Percentiles rank a stretch among this genome's conserved stretches.
These are phyloP conservation scores for Xylophagus ater DNA, from an alignment of 2,888 invertebrate genomes.

Conservation along the genomic window DNA sequence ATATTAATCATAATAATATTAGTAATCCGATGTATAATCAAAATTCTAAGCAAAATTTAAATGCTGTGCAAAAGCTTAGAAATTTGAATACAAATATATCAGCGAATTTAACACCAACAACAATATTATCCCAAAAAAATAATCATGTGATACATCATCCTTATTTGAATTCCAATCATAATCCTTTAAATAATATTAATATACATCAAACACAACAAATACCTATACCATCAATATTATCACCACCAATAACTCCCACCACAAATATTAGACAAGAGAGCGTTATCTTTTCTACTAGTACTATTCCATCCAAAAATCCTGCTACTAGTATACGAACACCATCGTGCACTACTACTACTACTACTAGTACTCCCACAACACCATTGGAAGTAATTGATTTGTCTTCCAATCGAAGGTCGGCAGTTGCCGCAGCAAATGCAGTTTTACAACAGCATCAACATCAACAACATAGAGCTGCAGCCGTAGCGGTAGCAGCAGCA, in stretches of 20 bases:
- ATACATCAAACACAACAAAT: neutral
- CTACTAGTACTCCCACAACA: constrained; percentile 18
- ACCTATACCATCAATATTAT: neutral
- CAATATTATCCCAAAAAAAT: constrained; percentile 4
- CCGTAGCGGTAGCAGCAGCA: constrained; percentile 4
- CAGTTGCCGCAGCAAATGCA: constrained; percentile 29
- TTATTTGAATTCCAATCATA: no score
- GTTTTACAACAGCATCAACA: constrained; percentile 24
- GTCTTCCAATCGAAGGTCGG: constrained; percentile 42
- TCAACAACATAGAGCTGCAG: constrained; percentile 6
- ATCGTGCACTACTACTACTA: constrained; percentile 7
- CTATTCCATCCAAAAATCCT: constrained; percentile 20
- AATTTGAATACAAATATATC: constrained; percentile 13
- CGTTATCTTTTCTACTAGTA: constrained; percentile 35
- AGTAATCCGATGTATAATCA: no score
- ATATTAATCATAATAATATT: no score
- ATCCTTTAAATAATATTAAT: neutral
- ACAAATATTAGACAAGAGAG: constrained; percentile 29
- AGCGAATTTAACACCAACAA: constrained; percentile 12
- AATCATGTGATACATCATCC: no score
- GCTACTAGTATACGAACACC: constrained; percentile 18
- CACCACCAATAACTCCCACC: constrained; percentile 3
- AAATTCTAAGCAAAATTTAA: neutral
- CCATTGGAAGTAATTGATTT: constrained; percentile 43
- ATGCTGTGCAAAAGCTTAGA: constrained; percentile 1